Evolutionary conservation across 2,797 vertebrate species (phyloP).

Genomic region (Lepilemur ruficaudatus): DNA sequence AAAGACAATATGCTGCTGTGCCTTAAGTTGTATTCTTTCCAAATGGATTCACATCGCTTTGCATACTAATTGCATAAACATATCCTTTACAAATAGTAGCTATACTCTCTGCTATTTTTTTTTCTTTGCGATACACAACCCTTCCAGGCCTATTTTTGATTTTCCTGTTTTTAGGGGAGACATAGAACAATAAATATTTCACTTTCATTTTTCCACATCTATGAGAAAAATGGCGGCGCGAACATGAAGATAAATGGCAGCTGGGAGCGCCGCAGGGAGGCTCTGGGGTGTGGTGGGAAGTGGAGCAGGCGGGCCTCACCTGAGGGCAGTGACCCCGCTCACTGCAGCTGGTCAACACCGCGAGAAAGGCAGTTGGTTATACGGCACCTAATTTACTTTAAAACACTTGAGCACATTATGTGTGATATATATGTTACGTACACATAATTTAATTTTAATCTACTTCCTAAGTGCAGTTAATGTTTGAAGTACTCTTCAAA

Average conservation of each 20-base stretch:
- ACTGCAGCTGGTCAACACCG: neutral
- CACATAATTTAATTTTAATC: slow-evolving; percentile 18
- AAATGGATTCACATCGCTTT: neutral
- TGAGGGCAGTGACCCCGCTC: neutral
- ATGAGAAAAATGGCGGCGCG: neutral
- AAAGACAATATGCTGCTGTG: fast-evolving
- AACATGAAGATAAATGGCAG: neutral
- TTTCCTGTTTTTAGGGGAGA: slow-evolving; percentile 5
- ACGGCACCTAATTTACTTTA: neutral
- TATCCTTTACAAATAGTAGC: neutral
- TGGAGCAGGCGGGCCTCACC: fast-evolving
- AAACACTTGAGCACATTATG: neutral
- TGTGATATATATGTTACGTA: neutral
- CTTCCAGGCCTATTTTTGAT: neutral
- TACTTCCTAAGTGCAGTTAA: slow-evolving; percentile 9
- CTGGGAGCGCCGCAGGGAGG: neutral
- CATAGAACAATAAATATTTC: neutral
- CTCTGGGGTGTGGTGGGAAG: neutral
- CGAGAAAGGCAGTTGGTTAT: slow-evolving; percentile 3
- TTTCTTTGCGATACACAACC: neutral
- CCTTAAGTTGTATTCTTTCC: neutral
- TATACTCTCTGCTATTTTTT: neutral
- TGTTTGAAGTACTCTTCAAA: slow-evolving; percentile 45
- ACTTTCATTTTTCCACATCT: neutral
- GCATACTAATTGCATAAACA: neutral